A percentile compares a stretch with the other conserved stretches of the same genome.
phyloP scores from a whole-genome alignment of 2,113 vertebrate genomes.

The Eonycteris spelaea region DNA sequence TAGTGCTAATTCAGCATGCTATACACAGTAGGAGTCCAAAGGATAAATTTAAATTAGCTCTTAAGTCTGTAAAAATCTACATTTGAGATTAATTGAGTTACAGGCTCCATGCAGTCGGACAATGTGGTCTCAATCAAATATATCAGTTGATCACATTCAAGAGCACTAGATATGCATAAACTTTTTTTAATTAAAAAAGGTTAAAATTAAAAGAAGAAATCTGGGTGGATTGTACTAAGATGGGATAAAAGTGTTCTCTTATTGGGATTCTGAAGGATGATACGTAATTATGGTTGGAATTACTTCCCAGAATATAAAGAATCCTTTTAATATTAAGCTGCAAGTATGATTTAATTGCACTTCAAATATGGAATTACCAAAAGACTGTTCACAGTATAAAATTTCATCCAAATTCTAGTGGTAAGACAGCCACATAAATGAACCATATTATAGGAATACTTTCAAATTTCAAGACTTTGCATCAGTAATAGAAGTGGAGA shows the following conservation, averaged over 20 bases:
- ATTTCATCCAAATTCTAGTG: slow-evolving; percentile 12
- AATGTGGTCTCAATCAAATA: slow-evolving; percentile 18
- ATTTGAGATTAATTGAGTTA: slow-evolving; percentile 34
- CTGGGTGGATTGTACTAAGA: background rate
- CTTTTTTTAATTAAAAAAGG: slow-evolving; percentile 37
- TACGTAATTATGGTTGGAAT: slow-evolving; percentile 3
- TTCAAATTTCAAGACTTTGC: slow-evolving; percentile 38
- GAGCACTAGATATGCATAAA: slow-evolving; percentile 46
- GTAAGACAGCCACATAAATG: background rate
- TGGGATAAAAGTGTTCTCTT: slow-evolving; percentile 43
- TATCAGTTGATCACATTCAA: slow-evolving; percentile 12
- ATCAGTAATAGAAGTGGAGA: background rate
- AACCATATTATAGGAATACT: slow-evolving; percentile 1
- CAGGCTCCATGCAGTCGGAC: slow-evolving; percentile 5
- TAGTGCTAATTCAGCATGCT: background rate
- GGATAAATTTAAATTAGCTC: slow-evolving; percentile 51
- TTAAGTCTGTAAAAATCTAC: slow-evolving; percentile 41
- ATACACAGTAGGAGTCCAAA: slow-evolving; percentile 34
- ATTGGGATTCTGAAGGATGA: slow-evolving; percentile 31
- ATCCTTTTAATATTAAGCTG: slow-evolving; percentile 36
- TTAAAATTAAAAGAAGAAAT: slow-evolving; percentile 57
- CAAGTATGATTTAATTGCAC: slow-evolving; percentile 15
- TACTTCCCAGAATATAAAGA: slow-evolving; percentile 48
- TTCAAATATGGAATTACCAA: slow-evolving; percentile 7
- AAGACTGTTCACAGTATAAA: background rate